Evolutionary conservation across 2,113 vertebrate species (phyloP), one percentile per base, ranked within the genome.

Genomic region (Sinocyclocheilus grahami): DNA sequence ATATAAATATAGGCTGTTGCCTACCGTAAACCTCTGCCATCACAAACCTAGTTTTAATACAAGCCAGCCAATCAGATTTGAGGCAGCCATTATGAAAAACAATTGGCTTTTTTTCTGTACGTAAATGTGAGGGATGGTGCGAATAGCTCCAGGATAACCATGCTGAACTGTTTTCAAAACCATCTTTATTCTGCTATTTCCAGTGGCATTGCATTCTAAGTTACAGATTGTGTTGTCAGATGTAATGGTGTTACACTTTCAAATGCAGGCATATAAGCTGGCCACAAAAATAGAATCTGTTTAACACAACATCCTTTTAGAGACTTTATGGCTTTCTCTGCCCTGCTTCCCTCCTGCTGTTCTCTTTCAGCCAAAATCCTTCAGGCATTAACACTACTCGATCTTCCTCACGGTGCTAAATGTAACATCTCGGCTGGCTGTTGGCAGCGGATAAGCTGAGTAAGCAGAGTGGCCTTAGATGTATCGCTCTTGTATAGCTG

Each of bases 391-490:
- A 75, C 55, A 53, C 1, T 62, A 63, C 72, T 86, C 85, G 55
- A 51, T 81, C 67, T 74, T 81, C 78, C 67, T 53, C 51, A 39
- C n/a, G 85, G 33, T 39, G 42, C 65, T 86, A 81, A 81, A 81
- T 86, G 85, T 80, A 81, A 86, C 79, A 86, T 82, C 67, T 62
- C 30, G 78, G 79, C 16, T 13, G 27, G 13, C 79, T 46, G 78
- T 63, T 86, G 79, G 79, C 85, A 76, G 85, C 14, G 67, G 85
- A 86, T 82, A 53, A 74, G 79, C 79, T 86, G 85, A 86, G 85
- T 82, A 86, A 86, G 69, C 80, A 75, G 71, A 74, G 18, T 65
- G 81, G 42, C 48, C 65, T 86, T 76, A 76, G 85, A 86, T 86
- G 69, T 82, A 86, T 75, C 11, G 42, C 37, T 86, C 37, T 75